Percentiles rank a stretch among this genome's conserved stretches.
Evolutionary conservation across 2,888 invertebrate genomes (phyloP).

Genomic region (Drosophila testacea): DNA sequence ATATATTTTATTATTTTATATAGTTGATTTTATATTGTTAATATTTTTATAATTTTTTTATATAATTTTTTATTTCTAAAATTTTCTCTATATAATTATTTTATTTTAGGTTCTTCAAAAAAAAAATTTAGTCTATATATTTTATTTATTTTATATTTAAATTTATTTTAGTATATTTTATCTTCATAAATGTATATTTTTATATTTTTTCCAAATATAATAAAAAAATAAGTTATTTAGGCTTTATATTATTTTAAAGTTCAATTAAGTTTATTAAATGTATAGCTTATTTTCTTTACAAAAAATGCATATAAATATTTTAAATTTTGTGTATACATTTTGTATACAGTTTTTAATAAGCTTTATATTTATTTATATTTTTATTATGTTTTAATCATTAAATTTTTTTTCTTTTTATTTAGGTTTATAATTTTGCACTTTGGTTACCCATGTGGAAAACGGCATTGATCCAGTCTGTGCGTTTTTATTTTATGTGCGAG

Average conservation of each 20-base stretch:
- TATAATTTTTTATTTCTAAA: neutral
- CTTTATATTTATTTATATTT: neutral
- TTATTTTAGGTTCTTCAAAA: too few relatives aligned
- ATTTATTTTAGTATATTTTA: neutral
- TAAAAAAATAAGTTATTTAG: too few relatives aligned
- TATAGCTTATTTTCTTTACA: neutral
- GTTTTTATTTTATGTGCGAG: conserved; percentile 27
- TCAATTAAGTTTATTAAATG: neutral
- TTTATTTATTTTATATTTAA: neutral
- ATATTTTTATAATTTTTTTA: neutral
- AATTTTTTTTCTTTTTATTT: neutral
- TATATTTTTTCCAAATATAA: neutral
- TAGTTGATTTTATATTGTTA: neutral
- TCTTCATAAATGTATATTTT: neutral
- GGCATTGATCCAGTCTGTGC: conserved; percentile 90
- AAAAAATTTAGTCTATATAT: too few relatives aligned
- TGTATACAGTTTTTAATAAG: too few relatives aligned
- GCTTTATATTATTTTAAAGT: neutral
- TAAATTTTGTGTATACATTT: too few relatives aligned
- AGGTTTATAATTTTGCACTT: conserved; percentile 9
- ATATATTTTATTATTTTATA: neutral
- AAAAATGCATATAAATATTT: neutral
- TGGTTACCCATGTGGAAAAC: conserved; percentile 89
- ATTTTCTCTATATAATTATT: neutral
- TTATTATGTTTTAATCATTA: neutral